Base-by-base conservation (phyloP, 2,888 invertebrate species). In the Seira ritae region DNA sequence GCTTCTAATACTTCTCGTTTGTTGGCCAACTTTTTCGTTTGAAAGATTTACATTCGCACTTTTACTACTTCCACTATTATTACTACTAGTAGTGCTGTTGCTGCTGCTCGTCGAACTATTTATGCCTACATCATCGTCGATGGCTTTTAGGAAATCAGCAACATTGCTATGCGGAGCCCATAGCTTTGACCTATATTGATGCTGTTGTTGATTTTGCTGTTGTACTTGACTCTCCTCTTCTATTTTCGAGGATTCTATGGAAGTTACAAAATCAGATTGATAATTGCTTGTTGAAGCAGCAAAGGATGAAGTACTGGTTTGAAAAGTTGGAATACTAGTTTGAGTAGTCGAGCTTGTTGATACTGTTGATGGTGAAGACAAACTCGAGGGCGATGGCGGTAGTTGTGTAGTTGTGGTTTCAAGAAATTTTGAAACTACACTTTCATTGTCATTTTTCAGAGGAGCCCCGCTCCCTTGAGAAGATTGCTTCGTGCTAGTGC, bases 121-220 rank as follows among this genome's bases (percentile, higher is more conserved):
- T 66, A 75, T 71, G 60, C 77, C 76, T 50, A 24, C 84, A 80
- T 84, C 80, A 62, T 85, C 85, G 75, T 84, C 84, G 23, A 80
- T 69, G 50, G 68, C 65, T 74, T 84, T 78, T 37, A 84, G 68
- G 71, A 84, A 84, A 71, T 84, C 70, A 62, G 79, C 75, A n/a
- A 85, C 77, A 8, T 80, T 87, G 68, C 85, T 87, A 37, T 85
- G 83, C 1, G 87, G 87, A 15, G 87, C 82, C 87, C 87, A 87
- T 60, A 87, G 75, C 74, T 85, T 87, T 66, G 85, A 84, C 78
- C 87, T 80, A 67, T 78, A 75, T 68, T 76, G 77, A 66, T 79
- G 81, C 8, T 73, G 67, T 17, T 81, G 81, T 23, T 81, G 76
- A 17, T 60, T 22, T 23, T 74, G 42, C 69, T 73, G 50, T 17